Base-by-base conservation (phyloP, 2,113 vertebrate species). In the Thunnus thynnus region DNA sequence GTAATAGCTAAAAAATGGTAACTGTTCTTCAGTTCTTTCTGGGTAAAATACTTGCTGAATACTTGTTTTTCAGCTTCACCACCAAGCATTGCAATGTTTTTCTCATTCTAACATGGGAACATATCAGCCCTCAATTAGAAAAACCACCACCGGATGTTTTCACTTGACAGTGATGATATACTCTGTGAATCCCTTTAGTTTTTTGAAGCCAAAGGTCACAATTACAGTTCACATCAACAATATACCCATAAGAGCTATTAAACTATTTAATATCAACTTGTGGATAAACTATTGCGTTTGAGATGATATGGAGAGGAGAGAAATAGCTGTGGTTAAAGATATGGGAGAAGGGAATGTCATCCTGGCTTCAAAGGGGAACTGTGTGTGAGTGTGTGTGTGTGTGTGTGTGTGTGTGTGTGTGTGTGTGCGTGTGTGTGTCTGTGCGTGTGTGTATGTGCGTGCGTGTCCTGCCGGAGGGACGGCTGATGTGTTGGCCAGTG, bases 281-380 rank as follows among this genome's bases (percentile, higher is more conserved):
- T 9, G 36, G 36, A 41, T 41, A 41, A 57, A 55, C 7, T 62
- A 16, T 32, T 25, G 54, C 47, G 61, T 48, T 67, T 20, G 16
- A 25, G 52, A n/a, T 61, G 22, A 41, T 41, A 74, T 41, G 16
- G 71, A 61, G 54, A 74, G 36, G 25, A 32, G 55, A n/a, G 52
- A 1, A 11, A 18, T 17, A 27, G 44, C 51, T 55, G 36, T 27
- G 51, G 54, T 16, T 0, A 0, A 16, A 58, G 8, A 73, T 68
- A 46, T 44, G 22, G 36, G 14, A 56, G 25, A 36, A 0, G 44
- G 3, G 30, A 57, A 36, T 72, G 50, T 57, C 60, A 50, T 63
- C 22, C 50, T 54, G 65, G 44, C 32, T 69, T 74, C 14, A 22
- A 48, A 77, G 66, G 22, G 73, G 64, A 32, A 48, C 13, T 18